phyloP scores from a whole-genome alignment of 1,140 invertebrate genomes.

The Cydia fagiglandana region DNA sequence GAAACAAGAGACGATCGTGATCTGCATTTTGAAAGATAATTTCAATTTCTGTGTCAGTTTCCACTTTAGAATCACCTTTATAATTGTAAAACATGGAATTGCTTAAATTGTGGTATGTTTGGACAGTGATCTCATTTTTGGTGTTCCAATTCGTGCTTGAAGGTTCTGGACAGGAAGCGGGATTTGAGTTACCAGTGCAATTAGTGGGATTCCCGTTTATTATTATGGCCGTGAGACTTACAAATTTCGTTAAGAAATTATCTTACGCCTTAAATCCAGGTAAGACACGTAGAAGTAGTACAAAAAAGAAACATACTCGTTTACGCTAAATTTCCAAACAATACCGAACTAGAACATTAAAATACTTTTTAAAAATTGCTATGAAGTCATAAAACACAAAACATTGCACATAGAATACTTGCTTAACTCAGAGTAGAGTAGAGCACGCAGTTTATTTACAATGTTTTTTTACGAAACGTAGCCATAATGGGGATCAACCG shows the following conservation, averaged over 20 bases:
- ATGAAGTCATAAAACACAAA: constrained; percentile 20
- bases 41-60: constrained; percentile 2
- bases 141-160: constrained; percentile 60
- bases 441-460: constrained; percentile 40
- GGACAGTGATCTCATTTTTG: constrained; percentile 54
- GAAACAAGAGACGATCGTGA: constrained; percentile 16
- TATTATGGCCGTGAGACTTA: constrained; percentile 87
- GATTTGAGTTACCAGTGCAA: constrained; percentile 89
- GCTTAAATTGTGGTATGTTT: constrained; percentile 61
- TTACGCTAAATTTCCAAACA: too few relatives aligned
- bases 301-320: too few relatives aligned
- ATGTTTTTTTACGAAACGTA: constrained; percentile 27
- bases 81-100: constrained; percentile 56
- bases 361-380: not conserved
- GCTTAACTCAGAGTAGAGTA: constrained; percentile 25
- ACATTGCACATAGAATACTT: not conserved
- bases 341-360: too few relatives aligned
- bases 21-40: not conserved
- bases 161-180: constrained; percentile 71
- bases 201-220: constrained; percentile 91
- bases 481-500: constrained; percentile 32
- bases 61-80: not conserved
- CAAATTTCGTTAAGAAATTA: constrained; percentile 91
- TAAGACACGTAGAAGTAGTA: constrained; percentile 74
- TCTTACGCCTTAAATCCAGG: constrained; percentile 90